A percentile compares a stretch with the other conserved stretches of the same genome.
These are phyloP conservation scores for Premnoplex brunnescens DNA, from an alignment of 2,797 vertebrate species.

Conservation along the genomic window DNA sequence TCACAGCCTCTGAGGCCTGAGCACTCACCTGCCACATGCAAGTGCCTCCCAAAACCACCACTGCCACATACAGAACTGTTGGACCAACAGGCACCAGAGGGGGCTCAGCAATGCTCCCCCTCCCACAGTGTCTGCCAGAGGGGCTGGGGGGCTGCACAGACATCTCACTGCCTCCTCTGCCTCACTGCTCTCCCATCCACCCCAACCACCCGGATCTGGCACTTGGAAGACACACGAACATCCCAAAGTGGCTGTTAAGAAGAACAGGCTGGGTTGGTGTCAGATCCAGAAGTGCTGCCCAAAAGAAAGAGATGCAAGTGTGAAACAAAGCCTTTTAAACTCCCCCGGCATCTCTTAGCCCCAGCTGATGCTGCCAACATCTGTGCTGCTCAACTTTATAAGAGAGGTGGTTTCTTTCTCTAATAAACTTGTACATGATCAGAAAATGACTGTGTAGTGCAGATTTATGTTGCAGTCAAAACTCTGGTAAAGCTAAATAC, in stretches of 20 bases:
- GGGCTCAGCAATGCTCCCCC: not conserved
- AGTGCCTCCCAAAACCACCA: not conserved
- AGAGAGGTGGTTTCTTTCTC: not conserved
- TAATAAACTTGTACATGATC: slow-evolving; percentile 37
- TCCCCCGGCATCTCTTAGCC: not conserved
- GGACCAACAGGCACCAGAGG: rapidly evolving
- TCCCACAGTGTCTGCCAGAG: not conserved
- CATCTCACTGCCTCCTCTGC: not conserved
- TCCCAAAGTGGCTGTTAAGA: rapidly evolving
- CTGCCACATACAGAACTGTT: not conserved
- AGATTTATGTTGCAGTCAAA: not conserved
- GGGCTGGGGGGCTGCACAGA: not conserved
- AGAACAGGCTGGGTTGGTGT: not conserved
- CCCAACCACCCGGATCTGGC: not conserved
- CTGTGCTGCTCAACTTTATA: not conserved
- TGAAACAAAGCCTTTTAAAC: not conserved
- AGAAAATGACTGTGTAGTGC: not conserved
- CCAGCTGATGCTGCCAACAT: not conserved
- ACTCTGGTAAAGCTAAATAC: not conserved
- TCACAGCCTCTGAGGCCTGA: not conserved
- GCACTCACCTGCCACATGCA: not conserved
- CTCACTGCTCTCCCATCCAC: not conserved
- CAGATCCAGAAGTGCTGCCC: not conserved
- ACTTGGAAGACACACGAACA: rapidly evolving
- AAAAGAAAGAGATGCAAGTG: not conserved